A percentile compares a stretch with the other conserved stretches of the same genome.
These are phyloP conservation scores for Disparrhopalites patrizii DNA, from an alignment of 2,888 invertebrate genomes.

Conservation along the genomic window DNA sequence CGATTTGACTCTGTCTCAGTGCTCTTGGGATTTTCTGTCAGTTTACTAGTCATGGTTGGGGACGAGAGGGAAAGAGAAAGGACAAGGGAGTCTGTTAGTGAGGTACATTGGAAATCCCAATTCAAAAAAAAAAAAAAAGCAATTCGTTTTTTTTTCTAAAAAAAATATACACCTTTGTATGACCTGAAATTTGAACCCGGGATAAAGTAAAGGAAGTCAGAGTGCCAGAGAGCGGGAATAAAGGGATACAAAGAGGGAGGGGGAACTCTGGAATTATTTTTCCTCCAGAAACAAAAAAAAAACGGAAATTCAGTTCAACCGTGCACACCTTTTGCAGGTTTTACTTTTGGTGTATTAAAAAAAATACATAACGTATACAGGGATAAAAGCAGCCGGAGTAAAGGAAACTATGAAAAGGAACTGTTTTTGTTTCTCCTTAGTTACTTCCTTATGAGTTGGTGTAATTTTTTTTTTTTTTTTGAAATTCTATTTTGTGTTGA, in stretches of 20 bases:
- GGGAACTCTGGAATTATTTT: no score
- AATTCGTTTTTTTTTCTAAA: neutral
- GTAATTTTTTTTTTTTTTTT: no score
- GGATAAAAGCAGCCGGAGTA: no score
- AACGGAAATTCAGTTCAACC: slow-evolving; percentile 2
- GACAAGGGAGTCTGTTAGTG: neutral
- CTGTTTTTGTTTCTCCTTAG: no score
- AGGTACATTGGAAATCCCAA: neutral
- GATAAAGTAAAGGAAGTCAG: neutral
- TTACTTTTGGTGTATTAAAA: no score
- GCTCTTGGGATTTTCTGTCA: slow-evolving; percentile 37
- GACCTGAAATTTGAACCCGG: slow-evolving; percentile 27
- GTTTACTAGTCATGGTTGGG: slow-evolving; percentile 9
- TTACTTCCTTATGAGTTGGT: no score
- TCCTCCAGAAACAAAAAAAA: neutral
- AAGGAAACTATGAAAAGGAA: no score
- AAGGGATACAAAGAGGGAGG: no score
- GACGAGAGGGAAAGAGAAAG: neutral
- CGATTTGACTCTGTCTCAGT: slow-evolving; percentile 39
- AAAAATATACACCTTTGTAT: slow-evolving; percentile 1
- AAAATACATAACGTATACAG: no score
- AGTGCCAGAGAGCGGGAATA: neutral
- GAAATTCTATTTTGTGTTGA: no score
- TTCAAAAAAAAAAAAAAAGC: no score
- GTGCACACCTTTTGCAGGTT: neutral